Base-by-base conservation (phyloP, 2,797 vertebrate genomes). In the Schizothorax lantsangensis region DNA sequence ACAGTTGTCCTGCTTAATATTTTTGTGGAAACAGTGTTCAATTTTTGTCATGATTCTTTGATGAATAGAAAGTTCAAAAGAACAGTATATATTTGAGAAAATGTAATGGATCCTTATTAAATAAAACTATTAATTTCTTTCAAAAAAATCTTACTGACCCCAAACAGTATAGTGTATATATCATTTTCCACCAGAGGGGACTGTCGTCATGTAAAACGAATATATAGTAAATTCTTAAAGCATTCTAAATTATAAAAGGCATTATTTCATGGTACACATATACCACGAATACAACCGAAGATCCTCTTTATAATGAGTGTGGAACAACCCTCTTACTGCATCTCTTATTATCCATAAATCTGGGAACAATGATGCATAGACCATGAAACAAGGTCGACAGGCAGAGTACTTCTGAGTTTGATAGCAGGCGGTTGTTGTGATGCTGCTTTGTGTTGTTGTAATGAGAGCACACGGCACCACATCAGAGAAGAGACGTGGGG, bases 291-390 rank as follows among this genome's bases (percentile, higher is more conserved):
- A 64, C 78, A 62, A 62, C 36, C 54, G 10, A 11, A 79, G 26
- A 33, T 49, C 45, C 43, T 68, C 81, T 72, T 82, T 40, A 54
- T 40, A 23, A 73, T 62, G n/a, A 71, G 11, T 10, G n/a, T 79
- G 74, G 47, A 79, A 52, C 45, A 79, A 47, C 62, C n/a, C 64
- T 79, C 19, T 77, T 23, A 69, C 43, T 43, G 36, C 62, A 79
- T 73, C 6, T 59, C 38, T 38, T 38, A 38, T 38, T 38, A 10
- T 30, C 19, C 49, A 71, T 45, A 30, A 71, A 45, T 77, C 26
- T n/a, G 75, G 75, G 75, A 79, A 59, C 84, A 85, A 84, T 69
- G 47, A 43, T 57, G 74, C 15, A 40, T 40, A 78, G 83, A 68
- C 45, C 62, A 78, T 17, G 2, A 52, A 36, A 66, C 26, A 38